Conservation (phyloP, 2,888 invertebrate genomes). For the Asteroscopus sphinx region DNA sequence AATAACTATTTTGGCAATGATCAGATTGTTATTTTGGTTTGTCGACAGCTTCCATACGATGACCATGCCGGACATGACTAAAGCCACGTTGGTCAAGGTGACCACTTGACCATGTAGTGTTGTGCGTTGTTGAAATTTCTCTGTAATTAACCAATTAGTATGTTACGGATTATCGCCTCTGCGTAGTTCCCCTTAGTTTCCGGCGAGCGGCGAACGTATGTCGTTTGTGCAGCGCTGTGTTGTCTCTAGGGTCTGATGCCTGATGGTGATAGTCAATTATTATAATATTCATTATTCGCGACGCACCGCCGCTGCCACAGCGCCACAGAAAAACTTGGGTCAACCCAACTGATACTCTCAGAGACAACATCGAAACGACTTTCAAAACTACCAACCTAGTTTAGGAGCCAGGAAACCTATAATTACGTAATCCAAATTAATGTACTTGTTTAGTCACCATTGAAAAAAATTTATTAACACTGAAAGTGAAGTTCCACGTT, state of each 20-base stretch:
- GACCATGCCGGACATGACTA: neutral
- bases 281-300: constrained; percentile 72
- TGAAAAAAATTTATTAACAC: too few species aligned
- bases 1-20: constrained; percentile 5
- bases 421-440: too few species aligned
- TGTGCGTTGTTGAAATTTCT: constrained; percentile 2
- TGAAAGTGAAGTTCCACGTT: neutral
- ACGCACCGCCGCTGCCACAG: constrained; percentile 64
- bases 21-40: constrained; percentile 3
- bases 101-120: neutral
- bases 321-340: constrained; percentile 21
- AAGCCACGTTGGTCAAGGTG: neutral
- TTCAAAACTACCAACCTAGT: neutral
- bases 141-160: constrained; percentile 4
- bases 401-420: too few species aligned
- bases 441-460: too few species aligned
- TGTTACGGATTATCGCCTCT: neutral
- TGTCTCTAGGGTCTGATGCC: constrained; percentile 57
- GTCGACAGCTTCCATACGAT: neutral
- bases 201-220: constrained; percentile 41
- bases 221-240: constrained; percentile 43
- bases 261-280: constrained; percentile 85
- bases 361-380: neutral
- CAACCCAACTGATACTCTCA: neutral
- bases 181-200: constrained; percentile 8